Percentiles rank a stretch among this genome's conserved stretches.
phyloP scores from a whole-genome alignment of 2,888 invertebrate genomes.

The Tholera decimalis region DNA sequence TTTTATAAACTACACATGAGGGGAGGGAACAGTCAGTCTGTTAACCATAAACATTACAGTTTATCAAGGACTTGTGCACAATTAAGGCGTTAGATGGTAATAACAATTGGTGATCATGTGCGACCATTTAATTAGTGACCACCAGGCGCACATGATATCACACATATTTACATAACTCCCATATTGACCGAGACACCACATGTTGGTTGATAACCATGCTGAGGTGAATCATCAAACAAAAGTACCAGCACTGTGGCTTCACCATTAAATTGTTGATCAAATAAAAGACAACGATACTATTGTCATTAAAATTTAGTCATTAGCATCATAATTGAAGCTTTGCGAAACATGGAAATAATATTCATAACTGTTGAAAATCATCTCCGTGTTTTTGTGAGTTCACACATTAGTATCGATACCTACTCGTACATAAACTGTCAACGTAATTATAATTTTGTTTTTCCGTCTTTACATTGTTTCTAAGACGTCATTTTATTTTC shows the following conservation, averaged over 20 bases:
- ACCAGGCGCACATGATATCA: conserved; percentile 67
- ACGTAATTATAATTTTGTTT: neutral
- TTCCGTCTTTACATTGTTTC: conserved; percentile 1
- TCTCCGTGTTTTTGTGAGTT: conserved; percentile 1
- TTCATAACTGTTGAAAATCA: conserved; percentile 13
- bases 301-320: conserved; percentile 51
- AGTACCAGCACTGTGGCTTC: conserved; percentile 37
- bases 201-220: conserved; percentile 38
- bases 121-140: conserved; percentile 57
- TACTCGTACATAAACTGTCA: neutral
- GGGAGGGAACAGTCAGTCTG: neutral
- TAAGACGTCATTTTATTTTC: neutral
- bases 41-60: conserved; percentile 1
- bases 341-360: conserved; percentile 50
- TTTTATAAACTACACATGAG: neutral
- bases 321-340: conserved; percentile 57
- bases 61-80: conserved; percentile 29
- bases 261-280: conserved; percentile 50
- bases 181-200: conserved; percentile 54
- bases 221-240: conserved; percentile 57
- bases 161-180: conserved; percentile 54
- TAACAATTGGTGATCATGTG: conserved; percentile 45
- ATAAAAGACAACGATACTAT: conserved; percentile 45
- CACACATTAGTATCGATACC: neutral
- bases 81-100: conserved; percentile 29